Evolutionary conservation across 2,888 invertebrate species (phyloP).

Genomic region (Eupithecia abbreviata): DNA sequence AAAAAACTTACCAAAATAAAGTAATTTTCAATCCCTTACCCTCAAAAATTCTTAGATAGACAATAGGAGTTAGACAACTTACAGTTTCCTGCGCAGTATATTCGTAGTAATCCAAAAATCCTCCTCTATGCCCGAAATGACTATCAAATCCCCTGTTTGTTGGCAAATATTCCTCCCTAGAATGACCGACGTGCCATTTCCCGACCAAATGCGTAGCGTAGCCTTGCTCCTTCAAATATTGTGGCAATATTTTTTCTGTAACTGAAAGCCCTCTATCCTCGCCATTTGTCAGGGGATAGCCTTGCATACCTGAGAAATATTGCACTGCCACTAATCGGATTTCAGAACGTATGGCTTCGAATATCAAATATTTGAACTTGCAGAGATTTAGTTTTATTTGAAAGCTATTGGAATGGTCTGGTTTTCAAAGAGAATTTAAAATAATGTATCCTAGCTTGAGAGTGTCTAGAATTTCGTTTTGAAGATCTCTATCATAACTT

Average conservation of each 20-base stretch:
- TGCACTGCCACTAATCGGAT: conserved; percentile 30
- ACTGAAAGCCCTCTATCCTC: conserved; percentile 75
- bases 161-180: conserved; percentile 85
- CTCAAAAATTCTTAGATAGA: background rate
- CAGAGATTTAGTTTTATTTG: background rate
- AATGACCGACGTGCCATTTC: conserved; percentile 89
- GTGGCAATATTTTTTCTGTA: conserved; percentile 81
- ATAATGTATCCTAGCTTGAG: background rate
- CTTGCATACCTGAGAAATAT: conserved; percentile 70
- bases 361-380: conserved; percentile 20
- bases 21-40: background rate
- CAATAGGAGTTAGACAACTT: conserved; percentile 40
- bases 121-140: conserved; percentile 94
- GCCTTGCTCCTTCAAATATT: conserved; percentile 86
- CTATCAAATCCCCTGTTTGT: conserved; percentile 90
- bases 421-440: background rate
- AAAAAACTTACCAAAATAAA: background rate
- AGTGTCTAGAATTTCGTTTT: background rate
- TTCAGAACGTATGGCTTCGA: conserved; percentile 23
- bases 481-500: background rate
- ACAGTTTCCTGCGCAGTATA: conserved; percentile 67
- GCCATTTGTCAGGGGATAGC: conserved; percentile 70
- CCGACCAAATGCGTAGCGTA: conserved; percentile 91
- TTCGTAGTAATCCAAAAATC: conserved; percentile 91
- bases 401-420: background rate